Base-by-base conservation (phyloP, 2,113 vertebrate genomes). In the Rhinichthys klamathensis region DNA sequence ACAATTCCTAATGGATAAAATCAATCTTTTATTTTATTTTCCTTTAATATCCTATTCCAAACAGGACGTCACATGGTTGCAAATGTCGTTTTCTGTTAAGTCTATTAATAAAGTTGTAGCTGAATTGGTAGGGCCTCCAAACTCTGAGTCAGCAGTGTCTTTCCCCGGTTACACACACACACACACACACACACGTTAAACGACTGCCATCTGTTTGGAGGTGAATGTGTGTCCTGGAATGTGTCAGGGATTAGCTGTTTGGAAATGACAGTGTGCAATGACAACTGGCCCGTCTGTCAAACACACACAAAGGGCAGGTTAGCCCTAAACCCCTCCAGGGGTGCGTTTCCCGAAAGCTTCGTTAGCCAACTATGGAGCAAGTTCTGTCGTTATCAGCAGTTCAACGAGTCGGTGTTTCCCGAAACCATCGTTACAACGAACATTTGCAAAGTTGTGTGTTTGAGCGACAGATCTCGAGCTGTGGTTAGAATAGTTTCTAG, bases 161-260 rank as follows among this genome's bases (percentile, higher is more conserved):
- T 80, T 21, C 32, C 41, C 79, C 12, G 23, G 7, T 80, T 63
- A 63, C 49, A 51, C 46, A 79, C 23, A 23, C 58, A 61, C n/a
- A n/a, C n/a, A 63, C 49, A 51, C 46, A 79, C 23, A 23, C 58
- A 61, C n/a, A 44, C 32, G n/a, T 54, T 69, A 80, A 49, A 30
- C 35, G 27, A 69, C 4, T 21, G 41, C 77, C 79, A 35, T 77
- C 49, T 82, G 81, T 86, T 82, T 67, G 60, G 44, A 76, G 30
- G 63, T 44, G 32, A 56, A 32, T 58, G 46, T 0, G 12, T 46
- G 61, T 86, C 23, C 72, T n/a, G n/a, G n/a, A n/a, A n/a, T n/a
- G n/a, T n/a, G n/a, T n/a, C n/a, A n/a, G n/a, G n/a, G n/a, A n/a
- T n/a, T 21, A 21, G 18, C 41, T 54, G 63, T 41, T 41, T 18